Evolutionary conservation across 2,888 invertebrate species (phyloP), one percentile per base, ranked within the genome.

Genomic region (Philopedon plagiatum): DNA sequence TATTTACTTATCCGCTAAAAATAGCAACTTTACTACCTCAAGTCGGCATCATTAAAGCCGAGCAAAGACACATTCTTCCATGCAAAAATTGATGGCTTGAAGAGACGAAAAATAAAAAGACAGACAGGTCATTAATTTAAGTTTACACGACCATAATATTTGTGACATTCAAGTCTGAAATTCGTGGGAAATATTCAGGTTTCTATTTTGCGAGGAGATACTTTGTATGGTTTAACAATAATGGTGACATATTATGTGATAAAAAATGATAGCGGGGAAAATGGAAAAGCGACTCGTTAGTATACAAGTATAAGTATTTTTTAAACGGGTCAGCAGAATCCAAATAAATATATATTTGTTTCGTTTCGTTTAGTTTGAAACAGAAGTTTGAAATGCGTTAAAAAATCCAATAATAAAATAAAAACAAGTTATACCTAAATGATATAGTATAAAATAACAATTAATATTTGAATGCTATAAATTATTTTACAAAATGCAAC

Each of bases 141-240:
- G 62, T 63, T 63, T 51, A 37, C 51, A 21, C 44, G 37, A 37
- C 46, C 51, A 63, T 51, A 63, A 63, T 32, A 49, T 51, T 63
- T 49, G 49, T 63, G 62, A 63, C 62, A 51, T 49, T 63, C 62
- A 34, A 51, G 51, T 37, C 21, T 63, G 49, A 63, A 63, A 63
- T 63, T 63, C 62, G 62, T 63, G 62, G 62, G 62, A 63, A 63
- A 51, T 61, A 54, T 54, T 54, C 18, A 54, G n/a, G 51, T 54
- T 54, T 26, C 9, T 54, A 29, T 29, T 29, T 29, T 29, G 29
- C 51, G 7, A 29, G 15, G 2, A 29, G 9, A 44, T 51, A 51
- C 32, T 54, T 54, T 29, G 29, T 54, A 15, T 29, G 29, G 15
- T 54, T 54, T 9, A 29, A 54, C 51, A 29, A n/a, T n/a, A n/a